Conservation (phyloP, 2,888 invertebrate species). For the Pimpla rufipes region DNA sequence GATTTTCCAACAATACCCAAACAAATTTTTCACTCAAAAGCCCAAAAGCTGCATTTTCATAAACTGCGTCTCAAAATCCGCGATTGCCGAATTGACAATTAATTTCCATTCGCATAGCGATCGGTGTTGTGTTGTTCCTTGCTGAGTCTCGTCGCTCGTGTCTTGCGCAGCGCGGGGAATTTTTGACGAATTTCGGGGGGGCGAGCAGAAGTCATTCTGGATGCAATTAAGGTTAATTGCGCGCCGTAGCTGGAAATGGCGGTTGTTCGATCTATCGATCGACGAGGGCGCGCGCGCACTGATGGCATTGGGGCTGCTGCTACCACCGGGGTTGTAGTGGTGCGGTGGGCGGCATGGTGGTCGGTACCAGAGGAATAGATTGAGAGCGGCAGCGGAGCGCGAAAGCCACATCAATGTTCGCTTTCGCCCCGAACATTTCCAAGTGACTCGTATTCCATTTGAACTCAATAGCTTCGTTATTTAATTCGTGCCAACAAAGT, state of each 20-base stretch:
- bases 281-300: not conserved
- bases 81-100: no score
- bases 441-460: slow-evolving; percentile 64
- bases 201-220: slow-evolving; percentile 15
- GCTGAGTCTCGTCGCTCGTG: not conserved
- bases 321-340: no score
- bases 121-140: not conserved
- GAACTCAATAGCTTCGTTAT: slow-evolving; percentile 65
- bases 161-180: no score
- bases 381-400: slow-evolving; percentile 37
- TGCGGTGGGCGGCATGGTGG: not conserved
- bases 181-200: slow-evolving; percentile 30
- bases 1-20: no score
- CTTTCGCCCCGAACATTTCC: slow-evolving; percentile 47
- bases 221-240: slow-evolving; percentile 30
- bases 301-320: no score
- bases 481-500: slow-evolving; percentile 67
- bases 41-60: no score
- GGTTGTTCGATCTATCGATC: slow-evolving; percentile 32
- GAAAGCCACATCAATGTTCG: slow-evolving; percentile 60
- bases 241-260: not conserved
- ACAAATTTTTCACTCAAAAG: no score
- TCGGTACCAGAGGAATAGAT: slow-evolving; percentile 14
- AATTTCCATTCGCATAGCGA: no score
- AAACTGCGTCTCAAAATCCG: no score